Evolutionary conservation across 2,888 invertebrate species (phyloP), one percentile per base, ranked within the genome.

Genomic region (Suillia variegata): DNA sequence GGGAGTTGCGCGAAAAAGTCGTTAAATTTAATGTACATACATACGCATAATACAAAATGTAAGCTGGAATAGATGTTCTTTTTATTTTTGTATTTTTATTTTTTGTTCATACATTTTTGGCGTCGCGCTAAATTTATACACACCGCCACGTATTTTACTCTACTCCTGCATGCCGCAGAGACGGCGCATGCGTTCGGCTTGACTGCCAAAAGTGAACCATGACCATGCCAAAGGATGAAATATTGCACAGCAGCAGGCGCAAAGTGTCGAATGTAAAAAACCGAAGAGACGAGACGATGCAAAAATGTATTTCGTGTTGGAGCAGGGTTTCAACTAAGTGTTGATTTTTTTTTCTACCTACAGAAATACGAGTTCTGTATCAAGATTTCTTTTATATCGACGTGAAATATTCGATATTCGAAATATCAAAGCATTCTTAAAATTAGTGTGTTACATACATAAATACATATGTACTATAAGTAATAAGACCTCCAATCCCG

Each of bases 191-290:
- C 26, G 31, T 62, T 61, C 62, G 50, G 52, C 56, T 54, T 53
- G 42, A 13, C 33, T 17, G 34, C 12, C 2, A 34, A 45, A 1
- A 31, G 49, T 54, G 51, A 77, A 78, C 79, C 77, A 78, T 77
- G 77, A 78, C 78, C 77, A 77, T 77, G 70, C 78, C 77, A 76
- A 77, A 77, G 71, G 64, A 71, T 70, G 65, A 68, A 73, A 70
- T 61, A 73, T 66, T 68, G 61, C 65, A 71, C 65, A 62, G 63
- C 59, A 48, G n/a, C n/a, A n/a, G n/a, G n/a, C n/a, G n/a, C n/a
- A n/a, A n/a, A n/a, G n/a, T n/a, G n/a, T n/a, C n/a, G 26, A 31
- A 38, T 49, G 53, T 54, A 63, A 63, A 64, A 38, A 50, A 22
- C 57, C 61, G 21, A 52, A 31, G 33, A 18, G n/a, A n/a, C n/a